These are phyloP conservation scores for Limenitis camilla DNA, from an alignment of 2,888 invertebrate genomes.

Conservation along the genomic window DNA sequence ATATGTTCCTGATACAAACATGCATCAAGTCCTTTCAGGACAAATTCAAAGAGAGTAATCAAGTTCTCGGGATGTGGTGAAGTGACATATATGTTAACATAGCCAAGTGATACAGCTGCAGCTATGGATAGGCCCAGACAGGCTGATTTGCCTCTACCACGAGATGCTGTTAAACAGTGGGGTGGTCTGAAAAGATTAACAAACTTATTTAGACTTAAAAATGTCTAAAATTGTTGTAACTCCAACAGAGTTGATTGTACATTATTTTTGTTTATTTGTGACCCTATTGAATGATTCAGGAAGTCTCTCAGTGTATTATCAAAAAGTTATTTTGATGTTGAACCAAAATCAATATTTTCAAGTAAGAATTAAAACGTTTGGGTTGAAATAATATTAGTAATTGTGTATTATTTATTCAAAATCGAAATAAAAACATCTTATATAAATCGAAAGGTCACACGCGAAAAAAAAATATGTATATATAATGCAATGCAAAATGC, in stretches of 20 bases:
- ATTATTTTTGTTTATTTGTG: no score
- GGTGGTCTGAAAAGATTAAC: constrained; percentile 86
- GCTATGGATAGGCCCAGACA: constrained; percentile 95
- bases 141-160: constrained; percentile 99
- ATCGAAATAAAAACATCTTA: no score
- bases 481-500: not conserved
- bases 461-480: not conserved
- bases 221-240: no score
- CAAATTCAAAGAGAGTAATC: constrained; percentile 96
- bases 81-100: constrained; percentile 96
- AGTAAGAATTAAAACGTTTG: no score
- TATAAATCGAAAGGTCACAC: not conserved
- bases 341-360: no score
- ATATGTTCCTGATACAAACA: constrained; percentile 96
- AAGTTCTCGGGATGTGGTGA: constrained; percentile 99
- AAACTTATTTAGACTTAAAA: no score
- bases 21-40: constrained; percentile 95
- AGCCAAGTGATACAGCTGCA: constrained; percentile 87
- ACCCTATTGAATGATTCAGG: no score
- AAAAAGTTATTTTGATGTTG: no score
- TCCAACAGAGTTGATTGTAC: no score
- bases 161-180: constrained; percentile 94
- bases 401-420: no score
- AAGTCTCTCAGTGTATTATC: no score
- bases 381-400: no score